Conservation (phyloP, 2,113 vertebrate species). For the Nibea albiflora region DNA sequence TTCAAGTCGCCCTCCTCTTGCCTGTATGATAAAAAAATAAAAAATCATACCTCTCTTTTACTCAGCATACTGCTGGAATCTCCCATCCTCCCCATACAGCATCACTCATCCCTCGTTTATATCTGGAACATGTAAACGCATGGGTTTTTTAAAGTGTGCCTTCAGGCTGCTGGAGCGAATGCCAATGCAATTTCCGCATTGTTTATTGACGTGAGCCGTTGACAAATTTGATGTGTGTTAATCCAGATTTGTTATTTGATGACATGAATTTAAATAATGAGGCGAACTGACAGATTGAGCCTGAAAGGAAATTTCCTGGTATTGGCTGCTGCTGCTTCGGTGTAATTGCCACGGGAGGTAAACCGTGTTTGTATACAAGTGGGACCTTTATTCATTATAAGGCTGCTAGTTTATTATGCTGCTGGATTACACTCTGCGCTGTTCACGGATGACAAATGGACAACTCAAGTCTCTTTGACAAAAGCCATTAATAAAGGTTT, state of each 20-base stretch:
- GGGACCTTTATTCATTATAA: conserved; percentile 47
- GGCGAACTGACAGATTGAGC: conserved; percentile 48
- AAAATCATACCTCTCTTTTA: background rate
- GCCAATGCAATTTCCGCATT: conserved; percentile 28
- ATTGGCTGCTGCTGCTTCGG: conserved; percentile 42
- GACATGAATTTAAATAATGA: conserved; percentile 69
- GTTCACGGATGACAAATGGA: background rate
- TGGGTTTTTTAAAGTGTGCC: conserved; percentile 21
- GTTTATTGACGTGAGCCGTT: conserved; percentile 56
- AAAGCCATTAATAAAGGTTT: background rate
- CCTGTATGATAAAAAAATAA: conserved; percentile 8
- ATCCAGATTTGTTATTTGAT: conserved; percentile 69
- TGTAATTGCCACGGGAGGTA: conserved; percentile 48
- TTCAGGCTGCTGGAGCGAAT: conserved; percentile 12
- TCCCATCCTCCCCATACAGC: background rate
- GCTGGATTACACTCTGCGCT: conserved; percentile 1
- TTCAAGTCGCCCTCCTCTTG: background rate
- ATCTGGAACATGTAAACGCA: background rate
- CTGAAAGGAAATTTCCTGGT: conserved; percentile 50
- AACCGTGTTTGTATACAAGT: conserved; percentile 37
- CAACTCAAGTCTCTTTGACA: background rate
- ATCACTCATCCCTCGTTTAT: conserved; percentile 9
- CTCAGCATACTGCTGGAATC: background rate
- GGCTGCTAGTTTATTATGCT: conserved; percentile 27
- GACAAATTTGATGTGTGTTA: conserved; percentile 59